Evolutionary conservation across 2,888 invertebrate genomes (phyloP), one percentile per base, ranked within the genome.

Genomic region (Autographa gamma): DNA sequence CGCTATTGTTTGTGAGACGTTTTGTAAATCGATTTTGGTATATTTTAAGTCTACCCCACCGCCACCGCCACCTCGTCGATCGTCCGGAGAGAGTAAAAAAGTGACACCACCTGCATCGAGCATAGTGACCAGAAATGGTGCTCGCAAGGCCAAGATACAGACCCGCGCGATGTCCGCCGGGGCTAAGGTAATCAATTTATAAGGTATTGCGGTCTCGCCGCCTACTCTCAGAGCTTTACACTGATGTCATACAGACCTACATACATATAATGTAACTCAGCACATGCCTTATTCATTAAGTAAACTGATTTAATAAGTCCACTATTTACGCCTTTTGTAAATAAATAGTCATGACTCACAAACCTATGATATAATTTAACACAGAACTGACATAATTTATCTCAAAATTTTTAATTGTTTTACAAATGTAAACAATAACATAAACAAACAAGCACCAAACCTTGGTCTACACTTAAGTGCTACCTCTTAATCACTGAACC

Each of bases 101-200:
- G 87, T 86, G 62, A 88, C 91, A 58, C 91, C 93, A 32, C 90
- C 92, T n/a, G 82, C 91, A n/a, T 90, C 94, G n/a, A 93, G 76
- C 66, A 95, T 97, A 75, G 93, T 96, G 31, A 97, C 97, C 68
- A 94, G 97, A 85, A 96, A 96, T 88, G 96, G 96, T 69, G 96
- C 96, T 69, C 96, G 96, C 79, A 96, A 96, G 89, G 96, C 97
- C 67, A 97, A 97, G 92, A 96, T 97, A 64, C 97, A 97, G 88
- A 97, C 97, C 43, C 94, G 97, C 63, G 96, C 97, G 52, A 96
- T 96, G 96, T 93, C 96, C 32, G 96, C 94, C 43, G 91, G 92
- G 60, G 91, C 90, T 68, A 96, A 96, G 89, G 96, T 95, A 88
- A 80, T 66, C 69, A 77, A 73, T 77, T 66, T 64, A 73, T 74